Evolutionary conservation across 2,797 vertebrate species (phyloP), one percentile per base, ranked within the genome.

Genomic region (Bucorvus abyssinicus): DNA sequence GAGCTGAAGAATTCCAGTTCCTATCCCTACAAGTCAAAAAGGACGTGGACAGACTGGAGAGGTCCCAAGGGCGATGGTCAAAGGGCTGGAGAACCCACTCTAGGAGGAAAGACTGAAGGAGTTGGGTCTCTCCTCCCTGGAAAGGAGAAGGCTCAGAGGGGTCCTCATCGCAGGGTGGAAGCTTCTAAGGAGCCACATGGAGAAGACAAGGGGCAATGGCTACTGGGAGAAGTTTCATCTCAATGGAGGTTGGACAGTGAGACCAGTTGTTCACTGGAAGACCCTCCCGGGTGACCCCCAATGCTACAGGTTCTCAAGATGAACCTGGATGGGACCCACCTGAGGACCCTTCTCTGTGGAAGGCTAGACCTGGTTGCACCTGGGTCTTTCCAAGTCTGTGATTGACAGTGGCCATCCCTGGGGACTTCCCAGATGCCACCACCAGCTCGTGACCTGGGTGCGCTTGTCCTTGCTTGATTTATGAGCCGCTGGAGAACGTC

Each of bases 321-420:
- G 42, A 38, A 24, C 70, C 42, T 18, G 79, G 75, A 10, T 12
- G 29, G 20, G 55, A n/a, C 69, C 55, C n/a, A 45, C 8, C 10
- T 0, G 2, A 14, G 32, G 13, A 17, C 45, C 15, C 10, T 65
- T 53, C 47, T 24, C n/a, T 59, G 1, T 0, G 2, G 29, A 26
- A 71, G 6, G 14, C 1, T 22, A 44, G 22, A 4, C 10, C 65
- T 8, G 7, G 11, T 2, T 32, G 45, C 21, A 4, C 7, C 57
- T 7, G 60, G 61, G 21, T 42, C 13, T 44, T 47, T 5, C 32
- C 0, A 1, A 30, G 50, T 49, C 45, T 12, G 24, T 44, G 91
- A 53, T 18, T 2, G 56, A 10, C 36, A 1, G 16, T 1, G 2
- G 9, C 57, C 26, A 1, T 30, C 61, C 53, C 45, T 1, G 67